Evolutionary conservation across 2,888 invertebrate species (phyloP).

Genomic region (Microchrysa polita): DNA sequence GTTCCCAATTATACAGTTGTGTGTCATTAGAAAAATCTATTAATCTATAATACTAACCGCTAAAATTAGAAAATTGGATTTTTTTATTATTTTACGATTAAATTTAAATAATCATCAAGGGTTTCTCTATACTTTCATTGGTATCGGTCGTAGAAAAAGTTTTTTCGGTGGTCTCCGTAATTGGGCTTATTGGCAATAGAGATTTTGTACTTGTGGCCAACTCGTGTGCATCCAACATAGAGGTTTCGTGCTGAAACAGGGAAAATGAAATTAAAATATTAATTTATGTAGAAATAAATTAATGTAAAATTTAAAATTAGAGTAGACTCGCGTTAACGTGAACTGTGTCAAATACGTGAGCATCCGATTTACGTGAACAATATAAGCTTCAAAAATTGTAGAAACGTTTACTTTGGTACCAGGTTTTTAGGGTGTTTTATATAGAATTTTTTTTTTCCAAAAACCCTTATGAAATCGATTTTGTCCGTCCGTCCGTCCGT

Average conservation of each 20-base stretch:
- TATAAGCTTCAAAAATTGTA: too few relatives aligned
- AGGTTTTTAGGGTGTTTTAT: too few relatives aligned
- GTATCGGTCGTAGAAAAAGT: slow-evolving; percentile 44
- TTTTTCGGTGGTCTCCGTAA: slow-evolving; percentile 57
- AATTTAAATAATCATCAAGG: slow-evolving; percentile 33
- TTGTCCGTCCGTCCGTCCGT: too few relatives aligned
- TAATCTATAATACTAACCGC: not conserved
- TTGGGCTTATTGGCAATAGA: slow-evolving; percentile 61
- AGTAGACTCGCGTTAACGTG: too few relatives aligned
- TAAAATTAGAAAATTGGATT: not conserved
- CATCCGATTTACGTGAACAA: too few relatives aligned
- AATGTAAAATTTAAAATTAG: too few relatives aligned
- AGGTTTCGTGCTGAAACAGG: slow-evolving; percentile 30
- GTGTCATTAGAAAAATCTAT: slow-evolving; percentile 2
- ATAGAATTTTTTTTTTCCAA: too few relatives aligned
- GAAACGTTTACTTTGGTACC: too few relatives aligned
- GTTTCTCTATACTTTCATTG: slow-evolving; percentile 18
- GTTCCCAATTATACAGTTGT: not conserved
- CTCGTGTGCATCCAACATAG: slow-evolving; percentile 57
- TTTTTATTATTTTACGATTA: not conserved
- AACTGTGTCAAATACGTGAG: too few relatives aligned
- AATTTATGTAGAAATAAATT: not conserved
- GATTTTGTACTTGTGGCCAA: slow-evolving; percentile 63
- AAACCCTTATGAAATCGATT: too few relatives aligned
- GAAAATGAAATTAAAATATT: slow-evolving; percentile 6